A percentile compares a stretch with the other conserved stretches of the same genome.
phyloP scores from a whole-genome alignment of 2,797 vertebrate species.

The Tapirus indicus region DNA sequence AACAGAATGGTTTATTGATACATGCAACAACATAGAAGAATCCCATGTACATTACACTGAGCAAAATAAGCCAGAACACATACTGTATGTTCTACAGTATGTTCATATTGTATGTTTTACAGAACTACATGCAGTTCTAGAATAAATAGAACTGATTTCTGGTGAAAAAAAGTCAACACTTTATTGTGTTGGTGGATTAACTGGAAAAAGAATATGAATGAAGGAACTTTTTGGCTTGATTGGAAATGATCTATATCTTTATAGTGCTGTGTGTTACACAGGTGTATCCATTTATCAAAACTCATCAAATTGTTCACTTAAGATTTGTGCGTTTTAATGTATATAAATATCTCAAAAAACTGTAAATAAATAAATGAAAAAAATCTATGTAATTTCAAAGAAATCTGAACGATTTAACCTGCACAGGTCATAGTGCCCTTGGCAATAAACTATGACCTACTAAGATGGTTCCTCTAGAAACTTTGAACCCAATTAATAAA shows the following conservation, averaged over 20 bases:
- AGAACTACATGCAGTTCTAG: neutral
- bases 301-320: neutral
- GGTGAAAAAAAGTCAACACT: neutral
- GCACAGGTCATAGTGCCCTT: neutral
- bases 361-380: neutral
- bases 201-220: neutral
- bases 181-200: neutral
- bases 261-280: neutral
- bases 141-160: constrained; percentile 4
- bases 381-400: neutral
- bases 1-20: neutral
- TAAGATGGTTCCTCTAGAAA: neutral
- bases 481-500: neutral
- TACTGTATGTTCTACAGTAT: neutral
- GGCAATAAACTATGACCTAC: neutral
- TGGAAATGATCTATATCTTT: neutral
- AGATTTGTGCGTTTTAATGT: constrained; percentile 1
- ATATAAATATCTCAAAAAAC: constrained; percentile 8
- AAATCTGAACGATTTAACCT: neutral
- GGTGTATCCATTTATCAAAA: neutral
- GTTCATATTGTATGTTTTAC: neutral
- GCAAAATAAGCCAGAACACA: neutral
- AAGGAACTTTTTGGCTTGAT: neutral
- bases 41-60: neutral
- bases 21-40: neutral